Conservation (phyloP, 2,797 vertebrate species). For the Anisognathus igniventris region DNA sequence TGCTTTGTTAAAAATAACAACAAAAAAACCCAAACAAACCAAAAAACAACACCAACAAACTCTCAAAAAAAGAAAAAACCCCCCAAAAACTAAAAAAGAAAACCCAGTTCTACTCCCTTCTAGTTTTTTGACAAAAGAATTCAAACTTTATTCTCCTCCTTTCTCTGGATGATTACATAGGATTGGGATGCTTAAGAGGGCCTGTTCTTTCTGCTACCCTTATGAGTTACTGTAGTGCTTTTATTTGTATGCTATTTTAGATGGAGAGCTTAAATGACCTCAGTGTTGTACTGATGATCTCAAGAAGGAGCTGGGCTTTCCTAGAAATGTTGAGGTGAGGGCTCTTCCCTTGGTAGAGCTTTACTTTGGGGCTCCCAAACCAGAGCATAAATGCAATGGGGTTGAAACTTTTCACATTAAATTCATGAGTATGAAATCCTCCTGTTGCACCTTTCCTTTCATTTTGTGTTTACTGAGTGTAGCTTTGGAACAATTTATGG, state of each 20-base stretch:
- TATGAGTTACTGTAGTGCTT: not conserved
- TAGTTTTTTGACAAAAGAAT: not conserved
- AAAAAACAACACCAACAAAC: not conserved
- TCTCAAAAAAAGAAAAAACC: not conserved
- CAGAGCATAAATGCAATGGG: fast-evolving
- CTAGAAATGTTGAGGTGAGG: not conserved
- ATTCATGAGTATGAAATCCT: not conserved
- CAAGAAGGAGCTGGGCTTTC: not conserved
- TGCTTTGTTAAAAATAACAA: not conserved
- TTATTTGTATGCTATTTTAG: not conserved
- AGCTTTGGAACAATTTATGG: not conserved
- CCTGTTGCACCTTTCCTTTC: not conserved
- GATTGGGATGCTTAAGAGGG: not conserved
- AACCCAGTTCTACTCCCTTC: not conserved
- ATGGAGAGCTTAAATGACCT: not conserved
- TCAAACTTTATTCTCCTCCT: not conserved
- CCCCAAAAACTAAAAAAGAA: not conserved
- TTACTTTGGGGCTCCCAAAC: not conserved
- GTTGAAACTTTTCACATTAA: not conserved
- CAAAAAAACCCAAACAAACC: not conserved
- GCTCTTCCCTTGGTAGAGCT: not conserved
- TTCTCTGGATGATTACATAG: not conserved
- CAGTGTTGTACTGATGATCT: not conserved
- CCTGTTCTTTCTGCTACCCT: not conserved
- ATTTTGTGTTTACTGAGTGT: not conserved